Conservation (phyloP, 2,797 vertebrate species). For the Leuciscus waleckii region DNA sequence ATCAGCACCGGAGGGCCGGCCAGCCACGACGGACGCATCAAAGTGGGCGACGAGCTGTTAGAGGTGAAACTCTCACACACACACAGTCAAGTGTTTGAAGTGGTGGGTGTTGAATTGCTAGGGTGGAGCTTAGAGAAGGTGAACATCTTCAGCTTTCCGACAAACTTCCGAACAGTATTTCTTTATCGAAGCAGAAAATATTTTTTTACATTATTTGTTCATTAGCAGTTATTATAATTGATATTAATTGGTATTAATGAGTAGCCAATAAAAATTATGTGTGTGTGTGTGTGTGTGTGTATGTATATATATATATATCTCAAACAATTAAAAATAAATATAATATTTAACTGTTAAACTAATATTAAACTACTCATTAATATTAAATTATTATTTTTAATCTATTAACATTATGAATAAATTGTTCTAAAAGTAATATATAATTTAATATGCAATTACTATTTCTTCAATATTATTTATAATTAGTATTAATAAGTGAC, state of each 20-base stretch:
- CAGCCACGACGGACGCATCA: slow-evolving; percentile 84
- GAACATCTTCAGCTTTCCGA: neutral
- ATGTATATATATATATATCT: too few relatives aligned
- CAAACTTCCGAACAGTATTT: neutral
- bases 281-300: too few relatives aligned
- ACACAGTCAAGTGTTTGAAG: slow-evolving; percentile 5
- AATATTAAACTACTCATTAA: too few relatives aligned
- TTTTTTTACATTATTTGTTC: neutral
- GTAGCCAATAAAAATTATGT: neutral
- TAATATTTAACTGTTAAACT: too few relatives aligned
- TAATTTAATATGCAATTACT: too few relatives aligned
- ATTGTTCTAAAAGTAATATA: too few relatives aligned
- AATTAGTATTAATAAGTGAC: neutral
- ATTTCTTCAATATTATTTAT: too few relatives aligned
- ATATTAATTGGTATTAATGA: neutral
- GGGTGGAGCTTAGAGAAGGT: neutral
- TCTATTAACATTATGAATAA: neutral
- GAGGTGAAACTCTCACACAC: slow-evolving; percentile 79
- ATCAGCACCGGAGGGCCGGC: slow-evolving; percentile 88
- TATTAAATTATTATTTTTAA: neutral
- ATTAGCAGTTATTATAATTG: neutral
- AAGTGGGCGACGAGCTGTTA: slow-evolving; percentile 89
- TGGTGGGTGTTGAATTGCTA: neutral
- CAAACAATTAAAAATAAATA: too few relatives aligned
- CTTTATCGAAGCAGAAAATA: neutral